Evolutionary conservation across 1,140 invertebrate species (phyloP).

Genomic region (Heliconius melpomene): DNA sequence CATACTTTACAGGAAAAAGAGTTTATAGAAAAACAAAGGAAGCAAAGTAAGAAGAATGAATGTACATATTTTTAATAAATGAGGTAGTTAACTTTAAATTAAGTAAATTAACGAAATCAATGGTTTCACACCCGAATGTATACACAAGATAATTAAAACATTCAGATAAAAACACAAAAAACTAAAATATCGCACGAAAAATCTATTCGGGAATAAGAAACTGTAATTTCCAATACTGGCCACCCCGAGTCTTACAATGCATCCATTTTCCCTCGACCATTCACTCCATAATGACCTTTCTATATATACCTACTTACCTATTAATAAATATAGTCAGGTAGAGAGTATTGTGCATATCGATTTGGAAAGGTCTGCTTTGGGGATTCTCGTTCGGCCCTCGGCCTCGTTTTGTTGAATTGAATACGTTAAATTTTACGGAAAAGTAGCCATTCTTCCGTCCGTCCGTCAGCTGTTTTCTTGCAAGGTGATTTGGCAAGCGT

Average conservation of each 20-base stretch:
- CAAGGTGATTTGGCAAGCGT: constrained; percentile 40
- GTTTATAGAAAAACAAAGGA: too few species aligned
- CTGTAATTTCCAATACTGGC: constrained; percentile 47
- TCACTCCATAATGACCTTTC: constrained; percentile 56
- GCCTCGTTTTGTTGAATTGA: constrained; percentile 49
- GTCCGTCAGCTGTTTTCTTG: constrained; percentile 40
- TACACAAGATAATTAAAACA: constrained; percentile 5
- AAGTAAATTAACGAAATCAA: not conserved
- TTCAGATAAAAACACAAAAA: constrained; percentile 16
- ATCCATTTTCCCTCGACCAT: constrained; percentile 53
- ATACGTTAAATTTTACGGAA: constrained; percentile 50
- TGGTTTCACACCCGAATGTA: not conserved
- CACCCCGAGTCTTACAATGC: constrained; percentile 51
- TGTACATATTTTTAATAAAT: too few species aligned
- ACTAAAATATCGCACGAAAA: constrained; percentile 32
- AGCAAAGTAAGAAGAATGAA: not conserved
- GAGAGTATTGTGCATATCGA: constrained; percentile 56
- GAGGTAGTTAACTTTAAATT: not conserved
- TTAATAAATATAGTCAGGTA: constrained; percentile 55
- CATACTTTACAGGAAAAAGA: too few species aligned
- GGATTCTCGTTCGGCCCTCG: constrained; percentile 56
- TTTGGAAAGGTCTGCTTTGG: constrained; percentile 59
- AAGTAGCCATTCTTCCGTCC: constrained; percentile 40
- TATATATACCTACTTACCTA: constrained; percentile 38
- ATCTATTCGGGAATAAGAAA: constrained; percentile 24